These are phyloP conservation scores for Diachrysia chrysitis DNA, from an alignment of 2,888 invertebrate genomes.

Conservation along the genomic window DNA sequence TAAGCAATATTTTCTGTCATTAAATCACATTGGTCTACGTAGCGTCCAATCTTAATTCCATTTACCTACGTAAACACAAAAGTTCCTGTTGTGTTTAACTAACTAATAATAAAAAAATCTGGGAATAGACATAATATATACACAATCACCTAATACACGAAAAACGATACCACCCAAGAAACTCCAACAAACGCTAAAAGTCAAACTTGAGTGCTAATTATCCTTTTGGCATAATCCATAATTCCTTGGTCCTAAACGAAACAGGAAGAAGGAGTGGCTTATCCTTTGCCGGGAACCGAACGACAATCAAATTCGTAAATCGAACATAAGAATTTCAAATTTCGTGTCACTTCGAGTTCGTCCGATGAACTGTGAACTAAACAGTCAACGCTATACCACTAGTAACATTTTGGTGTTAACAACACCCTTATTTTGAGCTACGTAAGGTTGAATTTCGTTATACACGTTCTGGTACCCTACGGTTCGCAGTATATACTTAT, in stretches of 20 bases:
- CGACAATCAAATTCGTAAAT: slow-evolving; percentile 15
- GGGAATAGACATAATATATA: too few species aligned
- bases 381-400: not conserved
- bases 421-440: not conserved
- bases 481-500: slow-evolving; percentile 48
- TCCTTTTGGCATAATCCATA: slow-evolving; percentile 12
- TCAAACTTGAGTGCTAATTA: not conserved
- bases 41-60: too few species aligned
- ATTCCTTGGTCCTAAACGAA: not conserved
- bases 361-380: slow-evolving; percentile 69
- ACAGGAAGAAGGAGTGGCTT: slow-evolving; percentile 1
- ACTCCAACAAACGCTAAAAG: too few species aligned
- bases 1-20: too few species aligned
- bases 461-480: not conserved
- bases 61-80: too few species aligned
- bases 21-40: too few species aligned
- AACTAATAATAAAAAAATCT: too few species aligned
- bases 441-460: not conserved
- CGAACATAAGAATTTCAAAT: slow-evolving; percentile 76
- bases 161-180: too few species aligned
- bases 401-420: not conserved
- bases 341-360: slow-evolving; percentile 58
- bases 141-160: too few species aligned
- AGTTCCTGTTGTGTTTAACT: too few species aligned
- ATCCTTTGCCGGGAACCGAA: not conserved